A percentile compares a stretch with the other conserved stretches of the same genome.
Conservation (phyloP, 2,888 invertebrate species). For the Caenorhabditis sinica region DNA sequence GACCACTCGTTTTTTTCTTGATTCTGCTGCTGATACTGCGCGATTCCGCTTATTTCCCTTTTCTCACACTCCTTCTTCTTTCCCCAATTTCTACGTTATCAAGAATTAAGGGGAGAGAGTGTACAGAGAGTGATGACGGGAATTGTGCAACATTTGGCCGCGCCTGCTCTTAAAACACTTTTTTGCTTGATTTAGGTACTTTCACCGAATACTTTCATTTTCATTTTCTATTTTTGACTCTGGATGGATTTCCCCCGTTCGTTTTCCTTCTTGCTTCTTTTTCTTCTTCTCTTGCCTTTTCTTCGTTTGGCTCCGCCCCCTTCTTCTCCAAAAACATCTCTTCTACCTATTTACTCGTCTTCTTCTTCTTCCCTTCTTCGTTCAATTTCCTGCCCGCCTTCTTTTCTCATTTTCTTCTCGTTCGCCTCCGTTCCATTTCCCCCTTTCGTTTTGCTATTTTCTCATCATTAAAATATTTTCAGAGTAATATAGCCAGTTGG, state of each 20-base stretch:
- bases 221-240: conserved; percentile 7
- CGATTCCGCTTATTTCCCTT: conserved; percentile 37
- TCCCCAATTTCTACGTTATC: conserved; percentile 25
- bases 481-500: conserved; percentile 28
- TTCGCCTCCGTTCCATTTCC: background rate
- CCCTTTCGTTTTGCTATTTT: background rate
- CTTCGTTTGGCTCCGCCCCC: conserved; percentile 23
- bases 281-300: conserved; percentile 6
- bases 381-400: conserved; percentile 42
- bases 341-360: conserved; percentile 49
- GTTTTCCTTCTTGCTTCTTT: background rate
- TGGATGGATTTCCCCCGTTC: background rate
- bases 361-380: conserved; percentile 9
- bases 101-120: conserved; percentile 21
- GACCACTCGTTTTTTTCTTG: conserved; percentile 29
- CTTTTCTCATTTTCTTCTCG: conserved; percentile 16
- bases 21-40: conserved; percentile 42
- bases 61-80: conserved; percentile 30
- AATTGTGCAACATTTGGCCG: conserved; percentile 48
- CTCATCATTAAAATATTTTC: conserved; percentile 11
- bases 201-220: conserved; percentile 19
- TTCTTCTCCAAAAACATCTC: conserved; percentile 30
- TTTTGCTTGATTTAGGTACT: conserved; percentile 20
- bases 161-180: conserved; percentile 20
- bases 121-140: conserved; percentile 34